Conservation (phyloP, 2,888 invertebrate species). For the Steinernema hermaphroditum region DNA sequence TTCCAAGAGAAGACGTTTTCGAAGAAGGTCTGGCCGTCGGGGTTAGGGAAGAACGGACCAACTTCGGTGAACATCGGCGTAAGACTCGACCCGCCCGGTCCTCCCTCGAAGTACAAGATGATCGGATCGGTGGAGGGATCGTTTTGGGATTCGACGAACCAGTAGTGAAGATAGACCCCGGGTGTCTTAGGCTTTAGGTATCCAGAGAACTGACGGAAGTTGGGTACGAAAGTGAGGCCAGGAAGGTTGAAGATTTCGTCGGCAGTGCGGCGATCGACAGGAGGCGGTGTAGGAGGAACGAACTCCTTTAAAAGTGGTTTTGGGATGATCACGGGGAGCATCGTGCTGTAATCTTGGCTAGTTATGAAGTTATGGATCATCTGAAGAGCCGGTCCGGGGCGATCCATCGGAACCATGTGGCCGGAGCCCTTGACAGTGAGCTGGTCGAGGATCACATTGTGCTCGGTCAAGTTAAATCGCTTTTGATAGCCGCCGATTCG, state of each 20-base stretch:
- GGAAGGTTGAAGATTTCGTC: constrained; percentile 56
- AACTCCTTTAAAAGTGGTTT: constrained; percentile 42
- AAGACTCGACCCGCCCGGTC: constrained; percentile 65
- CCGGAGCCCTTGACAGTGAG: constrained; percentile 71
- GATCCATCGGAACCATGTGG: constrained; percentile 80
- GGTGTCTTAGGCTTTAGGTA: constrained; percentile 49
- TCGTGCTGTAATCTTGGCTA: constrained; percentile 37
- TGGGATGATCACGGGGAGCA: constrained; percentile 42
- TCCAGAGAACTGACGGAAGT: constrained; percentile 69
- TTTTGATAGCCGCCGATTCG: constrained; percentile 55
- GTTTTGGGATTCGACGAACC: constrained; percentile 65
- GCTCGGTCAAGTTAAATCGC: constrained; percentile 41
- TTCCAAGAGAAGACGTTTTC: constrained; percentile 67
- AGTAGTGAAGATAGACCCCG: constrained; percentile 68
- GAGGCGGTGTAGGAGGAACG: background rate
- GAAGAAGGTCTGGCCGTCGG: constrained; percentile 63
- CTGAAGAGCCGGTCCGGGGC: constrained; percentile 78
- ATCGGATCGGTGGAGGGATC: constrained; percentile 68
- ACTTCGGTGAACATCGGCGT: constrained; percentile 68
- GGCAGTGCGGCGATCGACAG: constrained; percentile 26
- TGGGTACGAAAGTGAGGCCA: constrained; percentile 53
- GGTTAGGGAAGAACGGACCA: constrained; percentile 68
- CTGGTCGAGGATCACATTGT: background rate
- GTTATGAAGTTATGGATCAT: constrained; percentile 74
- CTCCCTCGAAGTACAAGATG: constrained; percentile 69